Evolutionary conservation across 2,888 invertebrate species (phyloP), one percentile per base, ranked within the genome.

Genomic region (Ornithoptera alexandrae): DNA sequence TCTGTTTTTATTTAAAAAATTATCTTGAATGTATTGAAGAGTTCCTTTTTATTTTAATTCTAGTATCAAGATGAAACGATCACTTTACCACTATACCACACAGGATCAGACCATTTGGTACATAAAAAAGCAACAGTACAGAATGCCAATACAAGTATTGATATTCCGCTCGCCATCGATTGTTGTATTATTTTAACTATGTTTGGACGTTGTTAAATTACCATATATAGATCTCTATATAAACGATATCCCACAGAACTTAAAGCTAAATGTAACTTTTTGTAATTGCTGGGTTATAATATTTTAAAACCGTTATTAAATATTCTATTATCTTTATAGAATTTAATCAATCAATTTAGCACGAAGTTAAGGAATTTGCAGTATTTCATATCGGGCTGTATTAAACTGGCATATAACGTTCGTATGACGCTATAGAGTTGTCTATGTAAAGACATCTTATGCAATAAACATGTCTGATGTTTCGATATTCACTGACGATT

Each of bases 321-420:
- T 12, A 20, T 42, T 42, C 10, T 20, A 22, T 46, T 62, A 22
- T 7, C 24, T 7, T 5, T n/a, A 20, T 60, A 30, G 36, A 18
- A 39, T 66, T 66, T 50, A 30, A 61, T 53, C 1, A 39, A 50
- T 8, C 20, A 61, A 56, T 56, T 57, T 24, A 67, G 36, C 56
- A 36, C 30, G 39, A 53, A 17, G n/a, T 67, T 67, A 36, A 59
- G 53, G 57, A 42, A 67, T 57, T 24, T 57, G 2, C 62, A 57
- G 57, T 57, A 67, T 67, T 62, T 67, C 62, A 62, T 62, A 57
- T 67, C 24, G n/a, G 8, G 53, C 17, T 30, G 39, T 36, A 53
- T 62, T 57, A 62, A 62, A 58, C 57, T 58, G 3, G 7, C 18
- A 6, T 56, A 17, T 1, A 0, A 53, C 53, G 18, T n/a, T 53